Evolutionary conservation across 2,797 vertebrate species (phyloP).

Genomic region (Sardinella longiceps): DNA sequence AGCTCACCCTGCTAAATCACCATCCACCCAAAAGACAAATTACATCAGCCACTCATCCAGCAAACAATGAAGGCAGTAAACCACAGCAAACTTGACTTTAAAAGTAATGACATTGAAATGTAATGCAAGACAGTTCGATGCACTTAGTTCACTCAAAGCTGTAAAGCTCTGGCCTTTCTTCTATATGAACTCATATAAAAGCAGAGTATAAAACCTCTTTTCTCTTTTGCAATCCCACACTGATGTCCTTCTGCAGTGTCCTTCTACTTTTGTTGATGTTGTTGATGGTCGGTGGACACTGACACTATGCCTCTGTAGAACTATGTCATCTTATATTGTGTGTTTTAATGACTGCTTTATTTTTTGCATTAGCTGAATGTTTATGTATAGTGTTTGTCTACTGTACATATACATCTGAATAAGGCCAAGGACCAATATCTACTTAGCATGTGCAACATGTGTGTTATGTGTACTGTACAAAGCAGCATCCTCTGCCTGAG

Average conservation of each 20-base stretch:
- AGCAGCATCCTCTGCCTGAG: too few species aligned
- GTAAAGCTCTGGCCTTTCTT: background rate
- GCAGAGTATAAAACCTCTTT: background rate
- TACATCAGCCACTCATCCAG: slow-evolving; percentile 19
- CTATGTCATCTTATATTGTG: background rate
- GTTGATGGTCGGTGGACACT: background rate
- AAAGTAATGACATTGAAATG: background rate
- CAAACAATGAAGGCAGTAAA: slow-evolving; percentile 19
- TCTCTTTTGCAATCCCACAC: background rate
- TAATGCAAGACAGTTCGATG: background rate
- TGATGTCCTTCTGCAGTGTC: background rate
- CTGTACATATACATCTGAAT: too few species aligned
- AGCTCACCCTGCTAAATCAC: background rate
- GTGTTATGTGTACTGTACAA: background rate
- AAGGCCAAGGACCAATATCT: background rate
- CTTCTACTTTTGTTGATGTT: background rate
- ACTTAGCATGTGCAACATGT: slow-evolving; percentile 9
- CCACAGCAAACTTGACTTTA: background rate
- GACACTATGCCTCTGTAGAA: background rate
- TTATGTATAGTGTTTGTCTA: background rate
- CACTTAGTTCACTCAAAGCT: background rate
- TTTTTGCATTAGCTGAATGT: slow-evolving; percentile 13
- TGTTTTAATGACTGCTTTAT: slow-evolving; percentile 1
- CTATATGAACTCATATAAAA: background rate
- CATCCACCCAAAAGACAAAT: slow-evolving; percentile 13